Percentiles rank a stretch among this genome's conserved stretches.
Conservation (phyloP, 1,140 invertebrate genomes). For the Armadillidium nasatum region DNA sequence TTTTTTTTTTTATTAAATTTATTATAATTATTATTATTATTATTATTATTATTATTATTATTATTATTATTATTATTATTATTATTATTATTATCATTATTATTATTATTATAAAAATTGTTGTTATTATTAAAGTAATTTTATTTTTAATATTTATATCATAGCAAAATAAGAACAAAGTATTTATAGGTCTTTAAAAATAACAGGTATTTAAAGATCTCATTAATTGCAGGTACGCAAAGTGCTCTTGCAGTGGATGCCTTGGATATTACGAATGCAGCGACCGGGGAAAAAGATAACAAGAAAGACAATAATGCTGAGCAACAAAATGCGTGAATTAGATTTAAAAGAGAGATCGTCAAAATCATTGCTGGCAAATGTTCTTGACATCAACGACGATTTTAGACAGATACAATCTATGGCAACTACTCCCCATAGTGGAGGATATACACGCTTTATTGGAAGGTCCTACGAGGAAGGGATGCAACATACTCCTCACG, state of each 20-base stretch:
- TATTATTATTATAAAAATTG: too few relatives aligned
- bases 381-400: conserved; percentile 88
- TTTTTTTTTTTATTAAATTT: too few relatives aligned
- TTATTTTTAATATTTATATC: too few relatives aligned
- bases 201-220: too few relatives aligned
- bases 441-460: conserved; percentile 39
- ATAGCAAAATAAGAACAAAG: too few relatives aligned
- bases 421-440: conserved; percentile 38
- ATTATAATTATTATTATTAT: too few relatives aligned
- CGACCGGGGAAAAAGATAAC: conserved; percentile 91
- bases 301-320: conserved; percentile 79
- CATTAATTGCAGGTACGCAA: conserved; percentile 77
- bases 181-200: too few relatives aligned
- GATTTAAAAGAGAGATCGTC: conserved; percentile 88
- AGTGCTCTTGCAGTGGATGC: conserved; percentile 91
- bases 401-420: conserved; percentile 52
- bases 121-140: too few relatives aligned
- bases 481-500: conserved; percentile 31
- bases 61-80: too few relatives aligned
- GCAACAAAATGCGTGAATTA: conserved; percentile 80
- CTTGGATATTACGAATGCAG: conserved; percentile 77
- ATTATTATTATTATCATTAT: too few relatives aligned
- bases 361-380: conserved; percentile 85
- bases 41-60: too few relatives aligned
- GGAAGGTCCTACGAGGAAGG: conserved; percentile 41